Base-by-base conservation (phyloP, 2,888 invertebrate species). In the Melanchra persicariae region DNA sequence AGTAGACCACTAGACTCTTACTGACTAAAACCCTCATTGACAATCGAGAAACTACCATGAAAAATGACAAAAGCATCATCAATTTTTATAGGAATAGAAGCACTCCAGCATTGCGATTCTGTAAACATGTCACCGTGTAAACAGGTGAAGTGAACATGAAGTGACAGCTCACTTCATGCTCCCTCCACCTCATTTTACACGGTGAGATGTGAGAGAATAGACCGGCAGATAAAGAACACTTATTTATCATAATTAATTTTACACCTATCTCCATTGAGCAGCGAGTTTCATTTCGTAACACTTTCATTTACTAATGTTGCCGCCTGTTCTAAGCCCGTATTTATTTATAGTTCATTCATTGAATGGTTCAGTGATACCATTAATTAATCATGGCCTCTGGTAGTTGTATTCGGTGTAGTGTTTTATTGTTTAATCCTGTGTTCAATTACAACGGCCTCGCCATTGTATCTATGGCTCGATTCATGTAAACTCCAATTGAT, bases 341-440 rank as follows among this genome's bases (percentile, higher is more conserved):
- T 70, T 74, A 73, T 76, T 83, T 61, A 66, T 61, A 71, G 63
- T 68, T 67, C 79, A 72, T 70, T 67, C 55, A 76, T 68, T 63
- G 34, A 71, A 52, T 54, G 47, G 54, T 26, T 30, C 52, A 52
- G 51, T 54, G 54, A 51, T 66, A 72, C 47, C 30, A 59, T 72
- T 63, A 37, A 74, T 74, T 84, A 63, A 81, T n/a, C 64, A 55
- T 63, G 62, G 70, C 30, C 52, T 24, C 45, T 61, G 40, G 49
- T 64, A 54, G 22, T 10, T 74, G 26, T 65, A 57, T 73, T 70
- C 54, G 47, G 61, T 77, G 30, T 79, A 61, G 65, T 37, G 72
- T 81, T 84, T 81, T 74, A 82, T 83, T 84, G 79, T 84, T 84
- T 83, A 84, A 83, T 82, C 79, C 73, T 62, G 61, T 62, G 75